Conservation (phyloP, 1,140 invertebrate genomes). For the Mactra quadrangularis region DNA sequence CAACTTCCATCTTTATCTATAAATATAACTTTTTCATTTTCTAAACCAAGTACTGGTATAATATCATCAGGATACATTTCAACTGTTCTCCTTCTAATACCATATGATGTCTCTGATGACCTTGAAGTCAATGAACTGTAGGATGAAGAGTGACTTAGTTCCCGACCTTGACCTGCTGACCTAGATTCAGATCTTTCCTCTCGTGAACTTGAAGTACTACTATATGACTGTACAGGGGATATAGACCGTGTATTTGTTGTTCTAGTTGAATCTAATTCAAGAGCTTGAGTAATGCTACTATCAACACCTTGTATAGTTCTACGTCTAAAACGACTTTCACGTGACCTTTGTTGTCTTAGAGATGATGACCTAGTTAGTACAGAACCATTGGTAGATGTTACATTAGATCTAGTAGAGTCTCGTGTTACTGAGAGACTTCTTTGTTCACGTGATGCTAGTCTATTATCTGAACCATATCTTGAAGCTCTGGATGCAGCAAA, state of each 20-base stretch:
- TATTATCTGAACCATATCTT: conserved; percentile 17
- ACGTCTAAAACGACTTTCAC: conserved; percentile 31
- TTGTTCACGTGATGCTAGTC: background rate
- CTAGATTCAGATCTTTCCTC: background rate
- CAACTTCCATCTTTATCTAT: conserved; percentile 28
- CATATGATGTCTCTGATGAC: background rate
- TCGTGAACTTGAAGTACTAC: background rate
- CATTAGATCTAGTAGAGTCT: conserved; percentile 2
- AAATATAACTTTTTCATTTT: conserved; percentile 40
- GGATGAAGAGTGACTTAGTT: background rate
- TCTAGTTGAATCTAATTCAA: conserved; percentile 19
- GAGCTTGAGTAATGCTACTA: conserved; percentile 19
- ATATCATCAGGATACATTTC: conserved; percentile 45
- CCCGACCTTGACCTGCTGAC: background rate
- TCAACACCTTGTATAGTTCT: conserved; percentile 57
- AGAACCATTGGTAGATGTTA: conserved; percentile 4
- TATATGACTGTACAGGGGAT: background rate
- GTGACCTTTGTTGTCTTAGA: conserved; percentile 2
- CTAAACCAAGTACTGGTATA: conserved; percentile 39
- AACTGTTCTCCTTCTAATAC: background rate
- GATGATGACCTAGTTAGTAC: conserved; percentile 30
- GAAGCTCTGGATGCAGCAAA: conserved; percentile 22
- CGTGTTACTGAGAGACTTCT: conserved; percentile 9
- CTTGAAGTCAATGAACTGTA: background rate
- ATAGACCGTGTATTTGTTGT: background rate